phyloP scores from a whole-genome alignment of 2,113 vertebrate species.

The Toxotes jaculatrix region DNA sequence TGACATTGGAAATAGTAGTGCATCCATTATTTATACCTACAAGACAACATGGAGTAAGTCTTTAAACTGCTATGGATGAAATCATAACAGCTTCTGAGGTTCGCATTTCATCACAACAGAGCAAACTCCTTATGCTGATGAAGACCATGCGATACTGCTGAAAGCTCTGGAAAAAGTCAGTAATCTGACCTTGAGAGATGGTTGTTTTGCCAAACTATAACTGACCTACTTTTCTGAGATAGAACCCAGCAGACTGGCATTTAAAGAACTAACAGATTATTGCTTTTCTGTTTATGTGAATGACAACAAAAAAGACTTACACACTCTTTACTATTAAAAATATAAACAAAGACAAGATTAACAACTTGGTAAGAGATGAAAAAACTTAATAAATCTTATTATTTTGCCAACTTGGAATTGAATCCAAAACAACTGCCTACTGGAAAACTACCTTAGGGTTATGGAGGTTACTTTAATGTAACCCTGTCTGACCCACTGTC shows the following conservation, averaged over 20 bases:
- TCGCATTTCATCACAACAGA: background rate
- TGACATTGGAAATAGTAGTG: background rate
- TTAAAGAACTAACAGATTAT: no score
- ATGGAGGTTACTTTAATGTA: background rate
- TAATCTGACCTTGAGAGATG: background rate
- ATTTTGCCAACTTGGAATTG: background rate
- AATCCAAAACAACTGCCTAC: background rate
- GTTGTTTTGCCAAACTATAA: no score
- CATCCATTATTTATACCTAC: background rate
- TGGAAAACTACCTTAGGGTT: background rate
- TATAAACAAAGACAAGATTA: background rate
- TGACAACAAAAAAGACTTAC: background rate
- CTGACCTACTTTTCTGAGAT: no score
- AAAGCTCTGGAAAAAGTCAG: background rate
- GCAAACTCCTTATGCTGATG: background rate
- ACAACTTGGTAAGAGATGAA: background rate
- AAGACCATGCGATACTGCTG: background rate
- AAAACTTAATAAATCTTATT: background rate
- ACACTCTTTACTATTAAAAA: background rate
- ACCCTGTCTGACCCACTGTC: conserved; percentile 43
- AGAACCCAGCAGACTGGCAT: no score
- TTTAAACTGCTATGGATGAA: background rate
- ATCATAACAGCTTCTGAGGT: background rate
- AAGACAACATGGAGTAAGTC: background rate
- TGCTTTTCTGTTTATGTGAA: no score